Evolutionary conservation across 1,140 invertebrate species (phyloP).

Genomic region (Anoplophora glabripennis): DNA sequence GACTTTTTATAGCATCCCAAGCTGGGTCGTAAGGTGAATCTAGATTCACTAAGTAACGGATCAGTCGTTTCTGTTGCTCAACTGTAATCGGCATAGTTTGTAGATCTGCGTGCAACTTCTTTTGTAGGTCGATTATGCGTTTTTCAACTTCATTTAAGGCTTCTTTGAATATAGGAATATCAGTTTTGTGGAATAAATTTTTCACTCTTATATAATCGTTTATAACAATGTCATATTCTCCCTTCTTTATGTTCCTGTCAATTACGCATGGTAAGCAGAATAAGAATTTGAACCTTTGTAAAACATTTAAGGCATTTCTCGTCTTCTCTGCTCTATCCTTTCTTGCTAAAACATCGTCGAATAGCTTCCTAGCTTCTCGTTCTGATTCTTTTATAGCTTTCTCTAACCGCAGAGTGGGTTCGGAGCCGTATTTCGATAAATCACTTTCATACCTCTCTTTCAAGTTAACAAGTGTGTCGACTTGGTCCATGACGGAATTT

Average conservation of each 20-base stretch:
- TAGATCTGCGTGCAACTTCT: slow-evolving; percentile 77
- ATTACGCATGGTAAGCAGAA: slow-evolving; percentile 94
- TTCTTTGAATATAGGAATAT: slow-evolving; percentile 82
- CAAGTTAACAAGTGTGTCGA: slow-evolving; percentile 80
- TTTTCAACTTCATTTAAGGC: slow-evolving; percentile 89
- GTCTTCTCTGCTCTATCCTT: slow-evolving; percentile 96
- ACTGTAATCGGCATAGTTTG: slow-evolving; percentile 84
- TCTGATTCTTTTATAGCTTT: slow-evolving; percentile 83
- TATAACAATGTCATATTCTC: slow-evolving; percentile 96
- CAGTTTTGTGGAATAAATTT: slow-evolving; percentile 93
- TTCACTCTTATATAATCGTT: slow-evolving; percentile 97
- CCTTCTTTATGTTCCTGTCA: slow-evolving; percentile 88
- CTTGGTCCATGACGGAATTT: slow-evolving; percentile 84
- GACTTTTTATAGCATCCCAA: slow-evolving; percentile 86
- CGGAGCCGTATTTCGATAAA: slow-evolving; percentile 67
- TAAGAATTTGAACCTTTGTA: slow-evolving; percentile 84
- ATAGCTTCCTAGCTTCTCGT: slow-evolving; percentile 87
- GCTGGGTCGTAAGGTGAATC: slow-evolving; percentile 82
- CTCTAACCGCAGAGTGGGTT: slow-evolving; percentile 75
- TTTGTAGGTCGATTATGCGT: slow-evolving; percentile 77
- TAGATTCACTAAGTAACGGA: slow-evolving; percentile 71
- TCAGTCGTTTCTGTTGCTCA: slow-evolving; percentile 91
- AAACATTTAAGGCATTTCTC: slow-evolving; percentile 87
- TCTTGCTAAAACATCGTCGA: slow-evolving; percentile 88
- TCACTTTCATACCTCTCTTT: slow-evolving; percentile 82